Percentiles rank a stretch among this genome's conserved stretches.
These are phyloP conservation scores for Amphiprion clarkii DNA, from an alignment of 2,797 vertebrate species.

Conservation along the genomic window DNA sequence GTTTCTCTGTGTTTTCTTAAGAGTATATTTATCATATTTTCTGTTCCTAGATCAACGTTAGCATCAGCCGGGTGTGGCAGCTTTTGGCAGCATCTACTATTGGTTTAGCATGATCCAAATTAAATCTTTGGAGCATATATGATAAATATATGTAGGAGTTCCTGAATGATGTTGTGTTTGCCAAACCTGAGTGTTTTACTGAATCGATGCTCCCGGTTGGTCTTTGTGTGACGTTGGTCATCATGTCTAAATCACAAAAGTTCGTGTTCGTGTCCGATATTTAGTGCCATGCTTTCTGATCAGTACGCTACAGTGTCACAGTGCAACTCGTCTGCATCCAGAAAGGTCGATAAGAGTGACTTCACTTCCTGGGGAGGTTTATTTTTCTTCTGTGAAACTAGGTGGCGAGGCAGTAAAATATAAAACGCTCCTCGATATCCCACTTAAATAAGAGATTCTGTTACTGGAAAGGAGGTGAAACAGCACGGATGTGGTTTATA, in stretches of 20 bases:
- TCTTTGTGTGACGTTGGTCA: conserved; percentile 26
- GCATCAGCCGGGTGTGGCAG: conserved; percentile 11
- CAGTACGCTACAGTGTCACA: conserved; percentile 20
- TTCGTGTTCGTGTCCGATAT: conserved; percentile 30
- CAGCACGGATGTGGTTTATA: neutral
- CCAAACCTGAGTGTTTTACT: neutral
- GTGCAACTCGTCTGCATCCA: neutral
- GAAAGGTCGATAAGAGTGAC: neutral
- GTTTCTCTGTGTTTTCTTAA: conserved; percentile 31
- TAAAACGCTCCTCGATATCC: neutral
- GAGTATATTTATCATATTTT: conserved; percentile 58
- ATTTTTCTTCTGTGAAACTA: conserved; percentile 9
- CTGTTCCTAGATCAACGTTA: conserved; percentile 31
- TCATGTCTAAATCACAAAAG: conserved; percentile 11
- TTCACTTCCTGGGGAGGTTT: neutral
- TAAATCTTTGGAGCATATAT: neutral
- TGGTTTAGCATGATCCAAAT: no score
- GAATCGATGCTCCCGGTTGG: conserved; percentile 1
- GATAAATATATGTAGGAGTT: no score
- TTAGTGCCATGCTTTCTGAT: conserved; percentile 42
- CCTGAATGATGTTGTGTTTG: neutral
- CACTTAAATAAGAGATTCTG: neutral
- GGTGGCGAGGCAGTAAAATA: conserved; percentile 1
- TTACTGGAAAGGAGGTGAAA: conserved; percentile 33
- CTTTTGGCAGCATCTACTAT: neutral